Conservation (phyloP, 37 sponge, comb jelly and placozoan genomes). For the Oscarella lobularis region DNA sequence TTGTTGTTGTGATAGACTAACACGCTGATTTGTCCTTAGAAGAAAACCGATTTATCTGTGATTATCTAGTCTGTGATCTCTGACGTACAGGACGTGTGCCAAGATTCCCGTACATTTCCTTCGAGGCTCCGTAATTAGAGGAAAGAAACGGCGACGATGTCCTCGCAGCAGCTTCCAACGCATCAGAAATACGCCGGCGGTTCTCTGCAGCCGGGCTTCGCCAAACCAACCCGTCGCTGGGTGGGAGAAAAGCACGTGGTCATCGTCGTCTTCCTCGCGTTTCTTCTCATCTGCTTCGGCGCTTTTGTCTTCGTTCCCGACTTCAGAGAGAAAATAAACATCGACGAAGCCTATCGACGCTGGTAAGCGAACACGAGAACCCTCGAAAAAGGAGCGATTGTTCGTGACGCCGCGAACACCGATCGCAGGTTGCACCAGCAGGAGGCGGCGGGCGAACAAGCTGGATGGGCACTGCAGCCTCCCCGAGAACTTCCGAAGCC, state of each 20-base stretch:
- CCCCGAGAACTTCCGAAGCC: too few species aligned
- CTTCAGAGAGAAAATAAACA: not conserved
- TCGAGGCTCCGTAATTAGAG: too few species aligned
- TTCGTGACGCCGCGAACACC: too few species aligned
- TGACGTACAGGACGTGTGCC: too few species aligned
- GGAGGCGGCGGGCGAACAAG: not conserved
- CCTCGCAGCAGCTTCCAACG: not conserved
- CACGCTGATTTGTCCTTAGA: too few species aligned
- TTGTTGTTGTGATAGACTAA: too few species aligned
- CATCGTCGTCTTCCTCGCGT: constrained; percentile 5
- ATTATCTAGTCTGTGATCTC: too few species aligned
- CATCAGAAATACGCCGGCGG: not conserved
- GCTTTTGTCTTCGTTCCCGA: constrained; percentile 14
- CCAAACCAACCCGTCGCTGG: not conserved
- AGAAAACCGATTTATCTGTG: too few species aligned
- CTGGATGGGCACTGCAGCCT: not conserved
- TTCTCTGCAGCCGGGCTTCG: not conserved
- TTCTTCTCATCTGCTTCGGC: constrained; percentile 8
- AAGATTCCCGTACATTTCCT: too few species aligned
- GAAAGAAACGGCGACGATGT: too few species aligned
- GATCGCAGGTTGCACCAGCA: not conserved
- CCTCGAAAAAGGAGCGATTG: too few species aligned
- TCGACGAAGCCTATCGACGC: not conserved
- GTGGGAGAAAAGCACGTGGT: constrained; percentile 4
- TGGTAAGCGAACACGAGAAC: not conserved